Base-by-base conservation (phyloP, 1,140 invertebrate genomes). In the Grapholita molesta region DNA sequence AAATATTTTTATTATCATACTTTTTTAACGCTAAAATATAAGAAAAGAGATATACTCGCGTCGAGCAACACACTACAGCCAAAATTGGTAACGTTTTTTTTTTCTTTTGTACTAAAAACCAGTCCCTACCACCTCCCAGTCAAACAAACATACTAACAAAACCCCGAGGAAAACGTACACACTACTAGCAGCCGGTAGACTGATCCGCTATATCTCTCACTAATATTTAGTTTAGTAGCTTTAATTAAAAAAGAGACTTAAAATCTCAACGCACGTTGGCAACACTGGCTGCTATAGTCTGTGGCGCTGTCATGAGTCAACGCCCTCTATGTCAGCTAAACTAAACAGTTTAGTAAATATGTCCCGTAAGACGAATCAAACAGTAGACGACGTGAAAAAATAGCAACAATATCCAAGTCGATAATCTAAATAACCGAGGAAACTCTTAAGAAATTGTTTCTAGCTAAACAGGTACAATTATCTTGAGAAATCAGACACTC, bases 381-480 rank as follows among this genome's bases (percentile, higher is more conserved):
- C 52, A 52, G 68, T 67, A 55, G 52, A 55, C 35, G 15, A 61
- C 21, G 30, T 52, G 52, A 71, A 66, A 73, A 68, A 79, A 77
- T 68, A 70, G 81, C 83, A 85, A 88, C 83, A 85, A 79, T 87
- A 86, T 84, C 79, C 80, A 84, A 86, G 70, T 76, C 69, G 61
- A 75, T 38, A 68, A 32, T 57, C 71, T 76, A 67, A 78, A 80
- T 80, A 70, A 70, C 68, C 52, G 70, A 53, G 70, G 32, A 73
- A 76, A 74, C 72, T 30, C 55, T 76, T 79, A 81, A 76, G 85
- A 88, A 90, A 91, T 91, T 91, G 79, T 83, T 78, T 84, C 89
- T 91, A 91, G 83, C 89, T 91, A 91, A 83, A 88, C 89, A 91
- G 87, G 87, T 89, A 91, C 89, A 85, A 82, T 83, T 82, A 86